Evolutionary conservation across 1,140 invertebrate genomes (phyloP), one percentile per base, ranked within the genome.

Genomic region (Euschistus heros): DNA sequence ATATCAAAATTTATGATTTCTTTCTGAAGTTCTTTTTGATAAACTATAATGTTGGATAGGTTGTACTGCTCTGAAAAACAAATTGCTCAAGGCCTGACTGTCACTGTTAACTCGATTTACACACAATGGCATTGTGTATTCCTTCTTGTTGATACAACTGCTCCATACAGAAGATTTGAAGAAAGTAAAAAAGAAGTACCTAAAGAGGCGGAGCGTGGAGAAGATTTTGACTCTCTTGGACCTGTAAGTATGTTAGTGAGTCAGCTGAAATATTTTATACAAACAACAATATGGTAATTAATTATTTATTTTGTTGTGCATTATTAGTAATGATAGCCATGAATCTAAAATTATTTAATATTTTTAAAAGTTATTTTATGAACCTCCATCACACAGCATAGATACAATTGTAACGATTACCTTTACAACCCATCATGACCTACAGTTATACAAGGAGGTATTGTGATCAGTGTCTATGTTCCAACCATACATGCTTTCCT

Each of bases 71-170:
- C 82, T 26, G 74, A 75, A 57, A 73, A 76, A 63, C 80, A 82
- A 69, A 75, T 82, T 33, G 70, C 74, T 0, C 76, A 77, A 42
- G 81, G 80, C 1, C 81, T 83, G 68, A 80, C 80, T 62, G 76
- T 86, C 2, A 77, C 77, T 46, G 71, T 86, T 30, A 75, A 76
- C 8, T 78, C 78, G 63, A 73, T 86, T 26, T 80, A 78, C 70
- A 80, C 82, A 47, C 74, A 82, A 67, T 78, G 78, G 15, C 79
- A 84, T 69, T 81, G 81, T 68, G 73, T 86, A 5, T 79, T 84
- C 59, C 74, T 86, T 13, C 74, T 82, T 63, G 79, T 86, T 7
- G 81, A 86, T 64, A 86, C 85, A 1, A 85, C 83, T 4, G 82
- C 80, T 0, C 82, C 83, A 0, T 74, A 84, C 17, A 69, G 66